These are phyloP conservation scores for Zosterops japonicus DNA, from an alignment of 2,113 vertebrate genomes.

Conservation along the genomic window DNA sequence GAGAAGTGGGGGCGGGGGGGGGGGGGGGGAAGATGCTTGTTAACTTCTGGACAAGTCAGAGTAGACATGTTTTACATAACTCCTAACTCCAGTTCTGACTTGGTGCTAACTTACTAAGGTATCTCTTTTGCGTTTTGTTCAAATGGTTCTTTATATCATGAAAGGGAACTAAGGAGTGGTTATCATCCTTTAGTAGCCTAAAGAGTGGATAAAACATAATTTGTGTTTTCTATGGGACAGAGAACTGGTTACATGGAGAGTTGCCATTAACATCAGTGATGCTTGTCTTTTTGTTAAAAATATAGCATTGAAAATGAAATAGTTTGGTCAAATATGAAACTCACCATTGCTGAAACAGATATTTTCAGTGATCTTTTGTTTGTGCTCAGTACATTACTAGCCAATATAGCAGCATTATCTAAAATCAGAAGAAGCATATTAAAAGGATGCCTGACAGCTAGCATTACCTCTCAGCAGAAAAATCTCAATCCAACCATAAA, in stretches of 20 bases:
- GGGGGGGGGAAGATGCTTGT: rapidly evolving
- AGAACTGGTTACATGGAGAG: not conserved
- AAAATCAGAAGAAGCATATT: not conserved
- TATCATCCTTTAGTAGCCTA: not conserved
- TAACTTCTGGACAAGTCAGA: not conserved
- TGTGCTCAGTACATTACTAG: not conserved
- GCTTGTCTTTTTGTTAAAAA: not conserved
- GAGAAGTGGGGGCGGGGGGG: too few species aligned
- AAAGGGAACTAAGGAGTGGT: not conserved
- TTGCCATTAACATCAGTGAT: not conserved
- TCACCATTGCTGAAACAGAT: not conserved
- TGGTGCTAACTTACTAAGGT: not conserved
- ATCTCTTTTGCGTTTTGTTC: not conserved
- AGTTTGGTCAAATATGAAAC: not conserved
- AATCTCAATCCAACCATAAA: not conserved
- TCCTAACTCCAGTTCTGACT: not conserved
- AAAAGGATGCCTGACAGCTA: not conserved
- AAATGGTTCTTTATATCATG: not conserved
- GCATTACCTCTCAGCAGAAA: not conserved
- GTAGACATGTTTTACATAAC: not conserved
- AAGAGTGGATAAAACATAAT: not conserved
- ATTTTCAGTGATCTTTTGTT: not conserved
- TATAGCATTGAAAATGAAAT: not conserved
- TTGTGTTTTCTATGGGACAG: not conserved
- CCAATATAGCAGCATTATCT: not conserved